A percentile compares a stretch with the other conserved stretches of the same genome.
Conservation (phyloP, 2,888 invertebrate genomes). For the Noctua comes region DNA sequence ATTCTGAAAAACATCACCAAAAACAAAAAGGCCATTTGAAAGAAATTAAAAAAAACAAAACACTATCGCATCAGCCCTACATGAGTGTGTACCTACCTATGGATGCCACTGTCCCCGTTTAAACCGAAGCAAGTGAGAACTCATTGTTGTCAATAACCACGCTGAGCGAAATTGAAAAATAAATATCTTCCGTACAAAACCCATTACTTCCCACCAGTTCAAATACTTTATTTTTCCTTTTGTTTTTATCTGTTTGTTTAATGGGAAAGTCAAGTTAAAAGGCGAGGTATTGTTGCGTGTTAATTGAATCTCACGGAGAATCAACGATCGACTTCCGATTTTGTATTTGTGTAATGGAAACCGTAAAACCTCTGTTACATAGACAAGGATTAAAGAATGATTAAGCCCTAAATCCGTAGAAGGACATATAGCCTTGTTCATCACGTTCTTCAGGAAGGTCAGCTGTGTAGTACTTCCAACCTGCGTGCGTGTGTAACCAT, state of each 20-base stretch:
- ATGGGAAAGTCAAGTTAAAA: slow-evolving; percentile 36
- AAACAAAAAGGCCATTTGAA: not conserved
- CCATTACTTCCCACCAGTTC: slow-evolving; percentile 30
- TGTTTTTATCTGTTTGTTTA: slow-evolving; percentile 13
- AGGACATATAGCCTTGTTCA: not conserved
- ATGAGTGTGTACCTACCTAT: not conserved
- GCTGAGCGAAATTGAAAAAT: slow-evolving; percentile 46
- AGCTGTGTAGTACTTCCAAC: no score
- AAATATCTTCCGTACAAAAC: slow-evolving; percentile 36
- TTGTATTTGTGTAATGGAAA: not conserved
- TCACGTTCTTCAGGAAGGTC: no score
- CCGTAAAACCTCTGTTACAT: not conserved
- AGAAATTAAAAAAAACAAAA: not conserved
- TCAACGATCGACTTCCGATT: not conserved
- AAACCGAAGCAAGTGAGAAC: slow-evolving; percentile 42
- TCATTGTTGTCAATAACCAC: slow-evolving; percentile 58
- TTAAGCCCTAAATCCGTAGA: not conserved
- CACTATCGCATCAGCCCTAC: slow-evolving; percentile 16
- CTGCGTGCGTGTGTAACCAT: no score
- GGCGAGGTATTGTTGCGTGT: slow-evolving; percentile 9
- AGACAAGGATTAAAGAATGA: not conserved
- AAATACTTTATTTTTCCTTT: slow-evolving; percentile 6
- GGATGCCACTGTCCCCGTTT: slow-evolving; percentile 34
- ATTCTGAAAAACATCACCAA: not conserved
- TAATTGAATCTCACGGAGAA: slow-evolving; percentile 43